Conservation (phyloP, 23 tunicate species). For the Ciona savignyi region DNA sequence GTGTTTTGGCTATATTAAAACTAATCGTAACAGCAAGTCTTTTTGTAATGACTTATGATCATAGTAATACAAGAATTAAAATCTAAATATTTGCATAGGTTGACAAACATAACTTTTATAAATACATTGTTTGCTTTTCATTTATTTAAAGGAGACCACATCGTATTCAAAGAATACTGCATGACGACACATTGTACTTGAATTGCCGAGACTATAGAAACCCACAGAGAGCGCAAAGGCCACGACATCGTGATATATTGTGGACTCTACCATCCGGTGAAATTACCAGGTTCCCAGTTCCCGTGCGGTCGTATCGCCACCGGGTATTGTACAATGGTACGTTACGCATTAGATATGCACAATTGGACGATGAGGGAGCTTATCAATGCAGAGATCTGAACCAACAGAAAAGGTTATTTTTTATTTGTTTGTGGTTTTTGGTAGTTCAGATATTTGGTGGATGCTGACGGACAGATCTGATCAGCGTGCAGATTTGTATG, state of each 20-base stretch:
- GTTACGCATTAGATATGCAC: constrained; percentile 6
- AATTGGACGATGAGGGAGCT: constrained; percentile 11
- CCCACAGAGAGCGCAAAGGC: neutral
- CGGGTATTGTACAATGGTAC: constrained; percentile 32
- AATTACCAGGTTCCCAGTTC: constrained; percentile 24
- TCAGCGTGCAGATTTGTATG: too few relatives aligned
- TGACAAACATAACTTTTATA: too few relatives aligned
- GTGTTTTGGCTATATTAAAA: too few relatives aligned
- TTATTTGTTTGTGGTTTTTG: too few relatives aligned
- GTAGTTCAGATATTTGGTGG: too few relatives aligned
- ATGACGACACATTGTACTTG: neutral
- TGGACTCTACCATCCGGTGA: constrained; percentile 45
- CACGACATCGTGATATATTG: neutral
- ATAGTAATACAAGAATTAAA: too few relatives aligned
- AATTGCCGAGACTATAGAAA: neutral
- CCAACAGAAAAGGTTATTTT: neutral
- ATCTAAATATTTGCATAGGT: too few relatives aligned
- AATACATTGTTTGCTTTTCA: too few relatives aligned
- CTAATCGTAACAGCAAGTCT: too few relatives aligned
- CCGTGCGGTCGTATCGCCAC: constrained; percentile 41
- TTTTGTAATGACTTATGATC: too few relatives aligned
- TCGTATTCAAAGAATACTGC: neutral
- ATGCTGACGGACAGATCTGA: too few relatives aligned
- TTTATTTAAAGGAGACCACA: too few relatives aligned
- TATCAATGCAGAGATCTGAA: constrained; percentile 17